Evolutionary conservation across 2,797 vertebrate genomes (phyloP), one percentile per base, ranked within the genome.

Genomic region (Poeciliopsis presidionis): DNA sequence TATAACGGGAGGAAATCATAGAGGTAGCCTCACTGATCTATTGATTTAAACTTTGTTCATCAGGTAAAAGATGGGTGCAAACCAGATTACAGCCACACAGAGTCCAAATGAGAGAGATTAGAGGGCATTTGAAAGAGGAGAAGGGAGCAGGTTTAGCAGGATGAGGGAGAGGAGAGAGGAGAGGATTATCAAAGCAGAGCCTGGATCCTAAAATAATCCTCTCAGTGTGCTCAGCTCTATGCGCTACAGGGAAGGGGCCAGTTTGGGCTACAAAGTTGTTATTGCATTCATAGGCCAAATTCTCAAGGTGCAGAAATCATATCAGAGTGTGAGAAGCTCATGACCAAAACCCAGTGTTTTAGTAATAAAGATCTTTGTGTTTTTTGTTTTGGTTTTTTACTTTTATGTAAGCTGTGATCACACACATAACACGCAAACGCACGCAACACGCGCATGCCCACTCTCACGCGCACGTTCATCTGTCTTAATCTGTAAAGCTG

Each of bases 131-230:
- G 93, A 95, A 94, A 94, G 87, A 83, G 89, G 89, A 94, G 95
- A 94, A 91, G 94, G 81, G 88, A 90, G 84, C 86, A 92, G 94
- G 93, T 94, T 95, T 94, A 95, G 89, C 67, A 69, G 93, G 94
- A 95, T 94, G 93, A 94, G 79, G 81, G 80, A 88, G 90, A 94
- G 90, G 90, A 93, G 92, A 89, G 89, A 82, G 92, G 88, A 91
- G 90, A 89, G 94, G 96, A 95, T 96, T 96, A 96, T 79, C 81
- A 84, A 88, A 91, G 91, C 84, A 91, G 89, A 94, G 92, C 91
- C 77, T 81, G 91, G 88, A 95, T 95, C 92, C 90, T 90, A 92
- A 93, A 95, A 95, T 96, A 96, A 96, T 96, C 95, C 94, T 92
- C 90, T 93, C 88, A 88, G 92, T 86, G 89, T 89, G 88, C 88